Conservation (phyloP, 2,888 invertebrate genomes). For the Diarsia rubi region DNA sequence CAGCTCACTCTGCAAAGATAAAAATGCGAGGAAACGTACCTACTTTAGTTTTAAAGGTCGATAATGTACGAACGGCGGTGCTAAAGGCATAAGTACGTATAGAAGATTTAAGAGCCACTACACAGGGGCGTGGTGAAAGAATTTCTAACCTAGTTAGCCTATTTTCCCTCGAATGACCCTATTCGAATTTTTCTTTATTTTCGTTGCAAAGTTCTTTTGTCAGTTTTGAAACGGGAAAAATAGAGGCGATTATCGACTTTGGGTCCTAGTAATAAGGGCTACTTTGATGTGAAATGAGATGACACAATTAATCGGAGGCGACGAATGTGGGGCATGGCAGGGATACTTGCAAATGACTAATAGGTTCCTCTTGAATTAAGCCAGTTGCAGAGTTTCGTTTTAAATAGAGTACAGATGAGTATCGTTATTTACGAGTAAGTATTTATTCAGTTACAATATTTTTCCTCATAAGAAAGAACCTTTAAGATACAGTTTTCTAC, state of each 20-base stretch:
- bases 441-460: not conserved
- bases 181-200: constrained; percentile 63
- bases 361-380: constrained; percentile 35
- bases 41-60: constrained; percentile 57
- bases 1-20: constrained; percentile 52
- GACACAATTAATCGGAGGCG: constrained; percentile 53
- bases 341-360: constrained; percentile 54
- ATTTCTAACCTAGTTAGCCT: constrained; percentile 59
- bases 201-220: constrained; percentile 59
- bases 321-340: constrained; percentile 54
- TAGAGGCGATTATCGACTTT: constrained; percentile 42
- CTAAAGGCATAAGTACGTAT: constrained; percentile 34
- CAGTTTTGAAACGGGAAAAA: constrained; percentile 51
- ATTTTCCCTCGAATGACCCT: constrained; percentile 54
- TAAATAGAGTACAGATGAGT: not conserved
- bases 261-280: constrained; percentile 11
- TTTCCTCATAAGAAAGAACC: not conserved
- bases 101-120: constrained; percentile 54
- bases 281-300: constrained; percentile 30
- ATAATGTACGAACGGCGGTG: constrained; percentile 44
- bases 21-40: constrained; percentile 54
- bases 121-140: constrained; percentile 38
- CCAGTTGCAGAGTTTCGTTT: constrained; percentile 1
- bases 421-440: not conserved
- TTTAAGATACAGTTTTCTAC: not conserved